Evolutionary conservation across 2,113 vertebrate genomes (phyloP), one percentile per base, ranked within the genome.

Genomic region (Ciconia maguari): DNA sequence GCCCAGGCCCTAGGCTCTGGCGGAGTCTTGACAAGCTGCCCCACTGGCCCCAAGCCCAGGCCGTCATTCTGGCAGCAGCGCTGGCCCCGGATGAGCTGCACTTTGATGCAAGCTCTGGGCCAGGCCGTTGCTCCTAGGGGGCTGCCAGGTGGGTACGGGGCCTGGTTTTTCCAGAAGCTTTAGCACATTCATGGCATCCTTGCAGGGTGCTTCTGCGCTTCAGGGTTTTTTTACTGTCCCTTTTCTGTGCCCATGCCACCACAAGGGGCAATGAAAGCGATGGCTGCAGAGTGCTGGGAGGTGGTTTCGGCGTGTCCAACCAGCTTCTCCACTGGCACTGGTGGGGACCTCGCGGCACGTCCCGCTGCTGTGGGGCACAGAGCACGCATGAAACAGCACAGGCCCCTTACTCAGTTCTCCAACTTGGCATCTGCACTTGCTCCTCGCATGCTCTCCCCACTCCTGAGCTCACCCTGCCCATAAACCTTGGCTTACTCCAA

Each of bases 401-500:
- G 72, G 34, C 7, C 26, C 54, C 52, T 76, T 13, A 18, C 48
- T 79, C 55, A 19, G 57, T 27, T 51, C 91, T 55, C 61, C 41
- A 55, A 24, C 61, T 85, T 84, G 87, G 89, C 91, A 92, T 85
- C 92, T 62, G 80, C 16, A 22, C 54, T 89, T 34, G 65, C 36
- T 95, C 81, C 70, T 94, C 4, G 1, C 7, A 3, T 34, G 77
- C 27, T 92, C 83, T 70, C 92, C 42, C 22, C 0, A 7, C 81
- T 90, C 91, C 86, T 26, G 19, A 83, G 88, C 62, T 94, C 87
- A 66, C 54, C 95, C 93, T 96, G 74, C 87, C 91, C 77, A 51
- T 84, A 85, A 95, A 91, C 74, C 93, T 94, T 87, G 95, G 93
- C 96, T 95, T 91, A 84, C 78, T 95, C 87, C 82, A 88, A 69